These are phyloP conservation scores for Epizoanthus scotinus DNA, from an alignment of 92 coral and sea anemone genomes.

Conservation along the genomic window DNA sequence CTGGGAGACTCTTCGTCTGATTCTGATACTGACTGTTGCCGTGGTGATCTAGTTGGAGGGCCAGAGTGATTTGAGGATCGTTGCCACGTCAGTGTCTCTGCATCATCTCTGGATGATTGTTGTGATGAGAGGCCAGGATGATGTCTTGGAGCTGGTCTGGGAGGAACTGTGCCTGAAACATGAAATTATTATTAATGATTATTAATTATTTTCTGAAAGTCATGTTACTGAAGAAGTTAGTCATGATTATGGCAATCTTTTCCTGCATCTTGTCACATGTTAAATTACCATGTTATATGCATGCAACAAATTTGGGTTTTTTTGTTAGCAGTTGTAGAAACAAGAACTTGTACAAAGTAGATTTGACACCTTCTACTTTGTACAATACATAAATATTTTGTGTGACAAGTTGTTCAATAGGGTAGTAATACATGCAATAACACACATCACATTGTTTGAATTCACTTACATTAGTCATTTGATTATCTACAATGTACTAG, in stretches of 20 bases:
- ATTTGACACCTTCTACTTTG: too few relatives aligned
- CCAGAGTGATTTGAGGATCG: slow-evolving; percentile 30
- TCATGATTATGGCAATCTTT: neutral
- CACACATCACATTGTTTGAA: too few relatives aligned
- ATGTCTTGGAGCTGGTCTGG: slow-evolving; percentile 36
- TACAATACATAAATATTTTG: too few relatives aligned
- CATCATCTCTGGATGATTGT: neutral
- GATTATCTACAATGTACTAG: too few relatives aligned
- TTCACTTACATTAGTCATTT: too few relatives aligned
- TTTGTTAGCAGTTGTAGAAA: too few relatives aligned
- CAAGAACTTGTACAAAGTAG: too few relatives aligned
- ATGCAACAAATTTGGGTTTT: too few relatives aligned
- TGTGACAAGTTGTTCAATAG: too few relatives aligned
- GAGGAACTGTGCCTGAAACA: slow-evolving; percentile 4
- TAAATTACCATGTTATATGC: neutral
- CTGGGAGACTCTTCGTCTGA: slow-evolving; percentile 38
- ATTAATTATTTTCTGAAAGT: too few relatives aligned
- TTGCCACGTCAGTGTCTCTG: slow-evolving; percentile 12
- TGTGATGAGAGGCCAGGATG: slow-evolving; percentile 4
- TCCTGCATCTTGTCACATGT: neutral
- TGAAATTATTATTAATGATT: neutral
- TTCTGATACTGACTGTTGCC: slow-evolving; percentile 30
- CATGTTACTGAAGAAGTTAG: neutral
- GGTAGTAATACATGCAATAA: too few relatives aligned
- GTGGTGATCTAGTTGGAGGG: slow-evolving; percentile 58